Evolutionary conservation across 2,888 invertebrate species (phyloP), one percentile per base, ranked within the genome.

Genomic region (Helleia helle): DNA sequence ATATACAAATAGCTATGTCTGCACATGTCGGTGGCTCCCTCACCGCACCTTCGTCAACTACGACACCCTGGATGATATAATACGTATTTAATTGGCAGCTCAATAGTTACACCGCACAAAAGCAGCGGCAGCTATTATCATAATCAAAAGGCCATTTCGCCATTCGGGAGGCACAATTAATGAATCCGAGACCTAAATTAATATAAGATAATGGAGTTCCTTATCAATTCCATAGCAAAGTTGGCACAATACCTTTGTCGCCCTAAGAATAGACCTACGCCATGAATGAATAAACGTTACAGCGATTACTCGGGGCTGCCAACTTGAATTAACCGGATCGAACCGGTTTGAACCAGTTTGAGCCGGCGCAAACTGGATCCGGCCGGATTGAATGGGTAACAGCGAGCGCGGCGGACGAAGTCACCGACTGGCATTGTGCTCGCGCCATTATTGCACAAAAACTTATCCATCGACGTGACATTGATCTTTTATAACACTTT

Each of bases 281-380:
- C 52, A 52, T 62, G 62, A 62, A 61, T 61, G 50, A 58, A 55
- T 56, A 52, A 62, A 55, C 50, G 55, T 40, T 46, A 48, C 54
- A 52, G 50, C 57, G 61, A 60, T 65, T 62, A 60, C 57, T 50
- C 50, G 50, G 49, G 55, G 51, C 45, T 42, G 48, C 43, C 46
- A 65, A 62, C 66, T 66, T 62, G 62, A 65, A 66, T 65, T 61
- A 62, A 60, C 62, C 49, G 51, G 51, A 43, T 50, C 43, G 52
- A 54, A 41, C 50, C 49, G 50, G 42, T 36, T 30, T 13, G 52
- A 54, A 41, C 50, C 49, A 50, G 42, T 36, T 30, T 13, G 36
- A 24, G 30, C 17, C 22, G 24, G 25, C 11, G 39, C 30, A 14
- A 12, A 31, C 39, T 39, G 34, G 22, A 12, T 17, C 22, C 12